Conservation (phyloP, 2,113 vertebrate genomes). For the Verasper variegatus region DNA sequence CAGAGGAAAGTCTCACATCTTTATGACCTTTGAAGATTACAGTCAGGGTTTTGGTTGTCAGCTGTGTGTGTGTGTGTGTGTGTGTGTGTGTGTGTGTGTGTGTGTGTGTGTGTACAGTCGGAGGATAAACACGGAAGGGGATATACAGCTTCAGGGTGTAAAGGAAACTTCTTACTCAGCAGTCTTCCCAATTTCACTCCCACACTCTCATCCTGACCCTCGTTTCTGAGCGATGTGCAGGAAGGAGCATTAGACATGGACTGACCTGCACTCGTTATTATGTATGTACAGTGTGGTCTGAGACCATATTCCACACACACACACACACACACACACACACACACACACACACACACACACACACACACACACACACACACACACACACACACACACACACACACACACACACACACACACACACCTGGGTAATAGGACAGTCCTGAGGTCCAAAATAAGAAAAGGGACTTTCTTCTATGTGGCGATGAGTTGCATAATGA, state of each 20-base stretch:
- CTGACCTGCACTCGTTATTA: slow-evolving; percentile 23
- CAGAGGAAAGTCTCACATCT: slow-evolving; percentile 41
- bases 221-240: slow-evolving; percentile 47
- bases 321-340: slow-evolving; percentile 9
- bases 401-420: slow-evolving; percentile 8
- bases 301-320: neutral
- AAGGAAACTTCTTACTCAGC: slow-evolving; percentile 48
- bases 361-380: slow-evolving; percentile 8
- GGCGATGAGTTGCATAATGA: slow-evolving; percentile 37
- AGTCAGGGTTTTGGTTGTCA: slow-evolving; percentile 21
- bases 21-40: slow-evolving; percentile 45
- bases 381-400: slow-evolving; percentile 9
- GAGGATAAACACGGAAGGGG: slow-evolving; percentile 35
- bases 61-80: slow-evolving; percentile 17
- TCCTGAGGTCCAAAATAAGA: slow-evolving; percentile 15
- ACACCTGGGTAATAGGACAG: slow-evolving; percentile 33
- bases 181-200: slow-evolving; percentile 42
- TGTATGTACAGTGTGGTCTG: slow-evolving; percentile 10
- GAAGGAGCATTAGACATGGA: slow-evolving; percentile 36
- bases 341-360: slow-evolving; percentile 5
- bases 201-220: slow-evolving; percentile 55
- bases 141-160: slow-evolving; percentile 46
- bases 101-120: neutral
- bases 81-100: slow-evolving; percentile 1
- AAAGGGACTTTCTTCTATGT: slow-evolving; percentile 50